These are phyloP conservation scores for Caenorhabditis wallacei DNA, from an alignment of 2,888 invertebrate genomes.

Conservation along the genomic window DNA sequence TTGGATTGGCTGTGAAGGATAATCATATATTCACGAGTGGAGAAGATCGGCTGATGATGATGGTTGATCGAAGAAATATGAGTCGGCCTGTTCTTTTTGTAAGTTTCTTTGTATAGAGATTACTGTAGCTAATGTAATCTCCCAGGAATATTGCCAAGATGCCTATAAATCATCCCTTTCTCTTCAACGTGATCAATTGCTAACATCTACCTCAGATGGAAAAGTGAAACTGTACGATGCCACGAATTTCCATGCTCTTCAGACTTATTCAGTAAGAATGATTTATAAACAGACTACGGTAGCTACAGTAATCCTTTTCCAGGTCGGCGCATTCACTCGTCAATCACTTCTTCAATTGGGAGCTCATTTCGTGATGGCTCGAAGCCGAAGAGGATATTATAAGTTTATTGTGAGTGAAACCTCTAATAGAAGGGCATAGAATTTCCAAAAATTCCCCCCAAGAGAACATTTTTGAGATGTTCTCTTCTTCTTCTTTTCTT, in stretches of 20 bases:
- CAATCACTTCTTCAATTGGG: constrained; percentile 41
- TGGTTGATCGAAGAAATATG: constrained; percentile 65
- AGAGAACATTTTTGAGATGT: background rate
- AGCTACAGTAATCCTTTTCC: constrained; percentile 11
- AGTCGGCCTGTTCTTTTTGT: constrained; percentile 45
- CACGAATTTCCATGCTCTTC: constrained; percentile 43
- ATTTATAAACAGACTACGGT: too few relatives aligned
- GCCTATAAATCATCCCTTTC: constrained; percentile 55
- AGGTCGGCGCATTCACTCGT: constrained; percentile 58
- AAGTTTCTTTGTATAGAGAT: constrained; percentile 10
- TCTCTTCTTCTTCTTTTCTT: background rate
- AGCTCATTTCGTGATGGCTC: constrained; percentile 57
- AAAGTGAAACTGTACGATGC: constrained; percentile 56
- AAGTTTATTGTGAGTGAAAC: constrained; percentile 43
- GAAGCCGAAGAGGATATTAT: constrained; percentile 19
- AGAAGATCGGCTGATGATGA: constrained; percentile 64
- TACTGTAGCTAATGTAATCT: background rate
- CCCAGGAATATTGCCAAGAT: constrained; percentile 40
- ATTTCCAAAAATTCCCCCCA: background rate
- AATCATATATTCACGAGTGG: constrained; percentile 64
- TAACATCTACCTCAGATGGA: constrained; percentile 54
- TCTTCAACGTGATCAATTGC: constrained; percentile 44
- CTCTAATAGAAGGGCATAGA: too few relatives aligned
- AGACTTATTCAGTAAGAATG: constrained; percentile 23
- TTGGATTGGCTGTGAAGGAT: constrained; percentile 56